Conservation (phyloP, 2,797 vertebrate genomes). For the Cossypha polioptera region DNA sequence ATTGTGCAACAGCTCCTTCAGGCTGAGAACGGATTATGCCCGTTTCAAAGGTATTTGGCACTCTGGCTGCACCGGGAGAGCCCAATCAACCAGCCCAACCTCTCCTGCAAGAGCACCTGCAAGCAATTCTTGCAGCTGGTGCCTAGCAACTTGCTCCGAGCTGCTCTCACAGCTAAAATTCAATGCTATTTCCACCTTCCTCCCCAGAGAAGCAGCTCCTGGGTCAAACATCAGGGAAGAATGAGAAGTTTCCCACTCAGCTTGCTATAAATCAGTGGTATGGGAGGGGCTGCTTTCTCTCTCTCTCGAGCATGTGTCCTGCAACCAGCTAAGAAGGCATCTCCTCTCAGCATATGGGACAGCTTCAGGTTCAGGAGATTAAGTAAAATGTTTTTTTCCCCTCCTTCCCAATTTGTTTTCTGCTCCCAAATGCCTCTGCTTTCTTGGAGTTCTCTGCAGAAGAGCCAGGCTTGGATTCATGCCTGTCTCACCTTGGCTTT, state of each 20-base stretch:
- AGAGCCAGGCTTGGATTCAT: background rate
- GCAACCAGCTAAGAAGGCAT: background rate
- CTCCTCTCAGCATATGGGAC: background rate
- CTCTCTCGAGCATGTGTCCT: background rate
- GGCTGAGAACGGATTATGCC: background rate
- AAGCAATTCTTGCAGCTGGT: constrained; percentile 13
- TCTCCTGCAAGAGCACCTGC: background rate
- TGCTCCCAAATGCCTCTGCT: background rate
- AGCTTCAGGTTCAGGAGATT: background rate
- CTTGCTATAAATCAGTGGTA: background rate
- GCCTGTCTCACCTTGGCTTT: background rate
- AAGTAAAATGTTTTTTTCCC: background rate
- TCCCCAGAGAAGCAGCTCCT: background rate
- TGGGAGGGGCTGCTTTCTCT: background rate
- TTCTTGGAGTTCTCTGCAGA: background rate
- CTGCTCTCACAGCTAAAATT: background rate
- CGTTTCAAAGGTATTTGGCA: background rate
- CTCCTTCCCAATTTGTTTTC: background rate
- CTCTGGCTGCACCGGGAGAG: background rate
- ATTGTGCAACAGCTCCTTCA: background rate
- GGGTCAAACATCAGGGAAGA: background rate
- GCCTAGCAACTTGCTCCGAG: constrained; percentile 36
- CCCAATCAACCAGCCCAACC: background rate
- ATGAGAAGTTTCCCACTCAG: background rate
- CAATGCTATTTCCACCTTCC: background rate